Conservation (phyloP, 2,113 vertebrate genomes). For the Hippocampus abdominalis region DNA sequence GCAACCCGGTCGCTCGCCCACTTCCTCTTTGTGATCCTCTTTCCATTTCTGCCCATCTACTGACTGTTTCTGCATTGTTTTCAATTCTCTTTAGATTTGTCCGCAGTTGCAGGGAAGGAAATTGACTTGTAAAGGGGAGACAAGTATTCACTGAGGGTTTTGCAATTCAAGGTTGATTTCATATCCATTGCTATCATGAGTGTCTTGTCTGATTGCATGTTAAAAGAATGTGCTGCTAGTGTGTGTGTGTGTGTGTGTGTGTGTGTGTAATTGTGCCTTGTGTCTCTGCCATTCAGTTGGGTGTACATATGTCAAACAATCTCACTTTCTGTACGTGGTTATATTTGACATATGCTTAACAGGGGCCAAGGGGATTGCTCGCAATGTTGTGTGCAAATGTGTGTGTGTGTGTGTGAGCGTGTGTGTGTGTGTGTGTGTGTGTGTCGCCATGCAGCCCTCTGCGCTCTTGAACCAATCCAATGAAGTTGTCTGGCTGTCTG, state of each 20-base stretch:
- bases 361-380: slow-evolving; percentile 45
- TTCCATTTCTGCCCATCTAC: slow-evolving; percentile 24
- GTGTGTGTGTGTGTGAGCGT: slow-evolving; percentile 28
- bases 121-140: slow-evolving; percentile 67
- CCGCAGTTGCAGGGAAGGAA: slow-evolving; percentile 60
- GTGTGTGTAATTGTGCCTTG: slow-evolving; percentile 27
- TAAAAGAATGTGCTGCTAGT: slow-evolving; percentile 41
- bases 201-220: slow-evolving; percentile 65
- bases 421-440: slow-evolving; percentile 33
- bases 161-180: slow-evolving; percentile 71
- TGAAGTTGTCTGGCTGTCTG: slow-evolving; percentile 90
- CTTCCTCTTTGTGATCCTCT: slow-evolving; percentile 25
- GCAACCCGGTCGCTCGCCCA: slow-evolving; percentile 25
- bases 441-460: slow-evolving; percentile 54
- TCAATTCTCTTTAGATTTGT: slow-evolving; percentile 63
- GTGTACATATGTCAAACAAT: slow-evolving; percentile 62
- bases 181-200: slow-evolving; percentile 57
- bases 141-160: slow-evolving; percentile 65
- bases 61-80: slow-evolving; percentile 32
- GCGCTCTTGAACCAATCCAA: slow-evolving; percentile 83
- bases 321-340: slow-evolving; percentile 63
- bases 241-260: slow-evolving; percentile 21
- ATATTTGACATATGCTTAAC: slow-evolving; percentile 76
- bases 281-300: slow-evolving; percentile 57
- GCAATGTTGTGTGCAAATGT: slow-evolving; percentile 27